These are phyloP conservation scores for Muscicapa striata DNA, from an alignment of 2,797 vertebrate genomes.

Conservation along the genomic window DNA sequence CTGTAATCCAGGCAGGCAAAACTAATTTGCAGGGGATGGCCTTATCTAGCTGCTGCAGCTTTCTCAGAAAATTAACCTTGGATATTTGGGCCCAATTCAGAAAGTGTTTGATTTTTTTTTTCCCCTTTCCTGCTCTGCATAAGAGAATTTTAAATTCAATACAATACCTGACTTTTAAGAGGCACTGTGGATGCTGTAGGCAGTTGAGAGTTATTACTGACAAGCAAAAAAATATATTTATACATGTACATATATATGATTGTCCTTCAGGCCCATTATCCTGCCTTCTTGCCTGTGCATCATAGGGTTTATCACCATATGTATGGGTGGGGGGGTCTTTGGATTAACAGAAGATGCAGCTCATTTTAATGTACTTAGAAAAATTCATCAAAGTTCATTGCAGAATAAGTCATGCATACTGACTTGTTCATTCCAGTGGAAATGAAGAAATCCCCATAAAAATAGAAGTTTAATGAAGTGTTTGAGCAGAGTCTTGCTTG, in stretches of 20 bases:
- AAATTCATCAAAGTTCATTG: constrained; percentile 84
- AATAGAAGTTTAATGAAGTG: constrained; percentile 84
- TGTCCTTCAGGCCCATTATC: constrained; percentile 79
- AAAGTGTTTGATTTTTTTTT: constrained; percentile 92
- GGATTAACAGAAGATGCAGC: constrained; percentile 77
- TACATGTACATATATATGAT: constrained; percentile 78
- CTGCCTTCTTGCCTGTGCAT: constrained; percentile 76
- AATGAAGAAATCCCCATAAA: constrained; percentile 83
- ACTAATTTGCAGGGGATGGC: constrained; percentile 99
- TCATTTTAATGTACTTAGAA: constrained; percentile 82
- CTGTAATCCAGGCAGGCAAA: constrained; percentile 99
- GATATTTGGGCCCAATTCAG: constrained; percentile 99
- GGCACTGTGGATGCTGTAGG: constrained; percentile 77
- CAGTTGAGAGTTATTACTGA: constrained; percentile 85
- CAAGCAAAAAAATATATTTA: constrained; percentile 82
- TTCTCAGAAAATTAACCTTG: constrained; percentile 99
- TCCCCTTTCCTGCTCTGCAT: constrained; percentile 81
- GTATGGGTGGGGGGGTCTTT: constrained; percentile 36
- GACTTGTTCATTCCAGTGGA: constrained; percentile 81
- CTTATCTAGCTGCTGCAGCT: constrained; percentile 99
- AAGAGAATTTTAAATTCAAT: constrained; percentile 84
- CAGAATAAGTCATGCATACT: constrained; percentile 79
- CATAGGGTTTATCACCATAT: constrained; percentile 74
- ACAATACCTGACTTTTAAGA: constrained; percentile 86
- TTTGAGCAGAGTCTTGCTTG: constrained; percentile 74